Evolutionary conservation across 2,888 invertebrate species (phyloP).

Genomic region (Isotomurus palustris): DNA sequence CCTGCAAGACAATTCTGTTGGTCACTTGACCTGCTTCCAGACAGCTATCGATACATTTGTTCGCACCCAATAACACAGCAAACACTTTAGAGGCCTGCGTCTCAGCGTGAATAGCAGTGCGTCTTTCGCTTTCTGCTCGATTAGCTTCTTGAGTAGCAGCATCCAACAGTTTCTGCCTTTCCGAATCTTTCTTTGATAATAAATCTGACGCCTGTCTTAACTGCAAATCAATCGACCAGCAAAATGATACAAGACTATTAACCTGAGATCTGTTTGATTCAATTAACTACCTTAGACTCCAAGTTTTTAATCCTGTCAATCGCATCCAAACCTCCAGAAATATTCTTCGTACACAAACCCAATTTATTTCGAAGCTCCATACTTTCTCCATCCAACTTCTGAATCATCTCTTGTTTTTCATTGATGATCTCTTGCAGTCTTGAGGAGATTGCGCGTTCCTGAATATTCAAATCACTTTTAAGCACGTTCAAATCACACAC

Average conservation of each 20-base stretch:
- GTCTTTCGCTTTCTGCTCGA: slow-evolving; percentile 58
- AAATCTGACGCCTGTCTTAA: slow-evolving; percentile 24
- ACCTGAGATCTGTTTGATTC: neutral
- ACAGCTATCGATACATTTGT: slow-evolving; percentile 38
- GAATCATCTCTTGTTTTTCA: slow-evolving; percentile 33
- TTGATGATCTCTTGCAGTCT: slow-evolving; percentile 25
- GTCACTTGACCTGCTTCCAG: slow-evolving; percentile 39
- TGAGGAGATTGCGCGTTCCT: slow-evolving; percentile 30
- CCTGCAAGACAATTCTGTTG: slow-evolving; percentile 28
- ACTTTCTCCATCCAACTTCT: slow-evolving; percentile 22
- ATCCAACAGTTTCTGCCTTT: slow-evolving; percentile 59
- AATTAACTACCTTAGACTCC: slow-evolving; percentile 23
- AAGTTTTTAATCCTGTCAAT: slow-evolving; percentile 20
- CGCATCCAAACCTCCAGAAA: slow-evolving; percentile 14
- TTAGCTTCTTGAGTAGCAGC: slow-evolving; percentile 57
- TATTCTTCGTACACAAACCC: slow-evolving; percentile 18
- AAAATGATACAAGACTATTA: neutral
- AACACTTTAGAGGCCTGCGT: slow-evolving; percentile 32
- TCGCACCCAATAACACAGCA: slow-evolving; percentile 32
- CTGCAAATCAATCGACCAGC: slow-evolving; percentile 2
- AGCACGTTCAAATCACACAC: neutral
- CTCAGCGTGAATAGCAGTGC: slow-evolving; percentile 48
- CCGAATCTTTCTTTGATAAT: slow-evolving; percentile 57
- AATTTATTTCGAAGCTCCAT: slow-evolving; percentile 26
- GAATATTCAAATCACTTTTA: too few species aligned